Evolutionary conservation across 2,113 vertebrate genomes (phyloP).

Genomic region (Hiodon tergisus): DNA sequence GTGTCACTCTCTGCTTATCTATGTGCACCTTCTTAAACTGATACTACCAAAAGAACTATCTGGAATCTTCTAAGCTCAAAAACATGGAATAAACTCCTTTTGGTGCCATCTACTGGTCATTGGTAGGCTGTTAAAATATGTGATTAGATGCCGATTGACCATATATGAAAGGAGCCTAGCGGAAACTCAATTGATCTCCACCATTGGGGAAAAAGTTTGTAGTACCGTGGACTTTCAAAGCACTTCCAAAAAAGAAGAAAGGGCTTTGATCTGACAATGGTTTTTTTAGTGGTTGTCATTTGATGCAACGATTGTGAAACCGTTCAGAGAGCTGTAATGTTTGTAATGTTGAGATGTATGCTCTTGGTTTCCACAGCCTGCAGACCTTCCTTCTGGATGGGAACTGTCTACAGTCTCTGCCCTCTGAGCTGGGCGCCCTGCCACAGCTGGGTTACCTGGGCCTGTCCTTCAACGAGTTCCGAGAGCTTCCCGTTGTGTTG

Average conservation of each 20-base stretch:
- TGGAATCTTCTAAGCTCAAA: background rate
- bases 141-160: too few species aligned
- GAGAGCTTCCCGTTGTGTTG: constrained; percentile 77
- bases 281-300: too few species aligned
- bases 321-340: constrained; percentile 33
- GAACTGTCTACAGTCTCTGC: constrained; percentile 81
- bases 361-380: constrained; percentile 71
- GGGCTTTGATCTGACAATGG: too few species aligned
- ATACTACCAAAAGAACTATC: background rate
- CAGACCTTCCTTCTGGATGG: constrained; percentile 94
- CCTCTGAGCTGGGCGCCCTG: constrained; percentile 79
- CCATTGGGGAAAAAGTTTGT: too few species aligned
- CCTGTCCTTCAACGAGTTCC: constrained; percentile 94
- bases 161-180: too few species aligned
- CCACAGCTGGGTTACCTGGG: constrained; percentile 82
- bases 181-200: too few species aligned
- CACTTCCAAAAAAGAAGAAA: too few species aligned
- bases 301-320: too few species aligned
- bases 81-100: background rate
- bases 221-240: too few species aligned
- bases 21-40: background rate
- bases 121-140: too few species aligned
- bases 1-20: background rate
- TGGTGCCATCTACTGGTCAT: background rate
- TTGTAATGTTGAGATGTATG: too few species aligned